A percentile compares a stretch with the other conserved stretches of the same genome.
phyloP scores from a whole-genome alignment of 2,888 invertebrate genomes.

The Acanthopleura granulata region DNA sequence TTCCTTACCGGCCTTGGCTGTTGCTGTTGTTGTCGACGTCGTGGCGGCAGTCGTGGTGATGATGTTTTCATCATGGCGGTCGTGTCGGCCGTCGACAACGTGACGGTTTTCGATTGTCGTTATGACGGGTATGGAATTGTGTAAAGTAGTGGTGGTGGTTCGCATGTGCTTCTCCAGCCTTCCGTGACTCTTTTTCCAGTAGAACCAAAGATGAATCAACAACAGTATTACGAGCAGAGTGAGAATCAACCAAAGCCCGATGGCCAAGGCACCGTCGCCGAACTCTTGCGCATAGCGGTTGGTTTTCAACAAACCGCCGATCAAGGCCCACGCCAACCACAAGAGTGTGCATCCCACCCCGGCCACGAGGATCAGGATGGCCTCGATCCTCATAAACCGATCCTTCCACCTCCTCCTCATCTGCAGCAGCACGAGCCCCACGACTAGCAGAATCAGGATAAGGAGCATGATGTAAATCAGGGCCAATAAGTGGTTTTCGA shows the following conservation, averaged over 20 bases:
- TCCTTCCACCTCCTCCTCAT: background rate
- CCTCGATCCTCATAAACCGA: background rate
- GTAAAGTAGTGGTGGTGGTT: background rate
- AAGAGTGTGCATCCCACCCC: constrained; percentile 86
- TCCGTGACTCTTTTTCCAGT: background rate
- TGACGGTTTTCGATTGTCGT: background rate
- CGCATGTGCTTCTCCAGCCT: background rate
- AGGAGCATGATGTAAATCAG: constrained; percentile 85
- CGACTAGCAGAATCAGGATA: constrained; percentile 83
- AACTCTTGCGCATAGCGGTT: constrained; percentile 17
- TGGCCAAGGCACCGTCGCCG: constrained; percentile 80
- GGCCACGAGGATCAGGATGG: constrained; percentile 81
- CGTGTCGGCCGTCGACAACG: background rate
- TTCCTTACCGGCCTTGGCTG: background rate
- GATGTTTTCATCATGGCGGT: background rate
- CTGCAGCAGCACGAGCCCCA: constrained; percentile 85
- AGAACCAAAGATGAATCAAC: background rate
- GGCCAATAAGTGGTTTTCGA: constrained; percentile 76
- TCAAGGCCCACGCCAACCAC: constrained; percentile 69
- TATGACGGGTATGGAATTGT: background rate
- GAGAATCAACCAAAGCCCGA: constrained; percentile 75
- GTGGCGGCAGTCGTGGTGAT: background rate
- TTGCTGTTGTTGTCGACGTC: background rate
- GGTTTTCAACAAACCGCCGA: constrained; percentile 72
- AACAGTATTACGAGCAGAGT: background rate